Evolutionary conservation across 2,797 vertebrate species (phyloP), one percentile per base, ranked within the genome.

Genomic region (Mus minutoides): DNA sequence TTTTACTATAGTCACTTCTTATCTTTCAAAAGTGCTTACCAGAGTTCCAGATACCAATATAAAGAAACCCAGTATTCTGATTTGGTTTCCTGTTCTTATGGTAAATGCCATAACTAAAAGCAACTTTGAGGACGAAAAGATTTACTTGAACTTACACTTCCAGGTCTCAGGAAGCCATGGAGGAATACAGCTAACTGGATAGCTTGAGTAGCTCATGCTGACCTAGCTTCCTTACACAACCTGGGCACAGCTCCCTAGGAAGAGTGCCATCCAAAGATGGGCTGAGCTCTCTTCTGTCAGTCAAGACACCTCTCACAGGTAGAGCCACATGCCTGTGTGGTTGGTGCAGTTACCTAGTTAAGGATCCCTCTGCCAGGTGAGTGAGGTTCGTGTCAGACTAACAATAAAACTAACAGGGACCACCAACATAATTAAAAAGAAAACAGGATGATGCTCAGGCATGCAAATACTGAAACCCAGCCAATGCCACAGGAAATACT

Each of bases 1-100:
- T 56, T 69, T 91, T 91, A 58, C 21, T 82, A 34, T 8, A 43
- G 40, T 95, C 46, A 67, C 0, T 73, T 52, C 22, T 91, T 22
- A 69, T 94, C 40, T 85, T 95, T 34, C 93, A 26, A n/a, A 67
- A 49, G 40, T 17, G 2, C 17, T 84, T 75, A 77, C 78, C 46
- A 88, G 46, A 88, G 93, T 94, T 93, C 21, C 26, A 71, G 1
- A 94, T 91, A 71, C 37, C 67, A 60, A 29, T 69, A n/a, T 71
- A 64, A 88, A 60, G 67, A 83, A 88, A 94, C 34, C 16, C 86
- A 58, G 49, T 40, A 19, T n/a, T 87, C 22, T 29, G 16, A 24
- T 73, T 73, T 73, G 34, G 49, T 87, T 71, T 71, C 19, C 85
- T 88, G 49, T 87, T 16, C 2, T 19, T 52, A 0, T 54, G 49